Conservation (phyloP, 2,888 invertebrate genomes). For the Leptinotarsa juncta region DNA sequence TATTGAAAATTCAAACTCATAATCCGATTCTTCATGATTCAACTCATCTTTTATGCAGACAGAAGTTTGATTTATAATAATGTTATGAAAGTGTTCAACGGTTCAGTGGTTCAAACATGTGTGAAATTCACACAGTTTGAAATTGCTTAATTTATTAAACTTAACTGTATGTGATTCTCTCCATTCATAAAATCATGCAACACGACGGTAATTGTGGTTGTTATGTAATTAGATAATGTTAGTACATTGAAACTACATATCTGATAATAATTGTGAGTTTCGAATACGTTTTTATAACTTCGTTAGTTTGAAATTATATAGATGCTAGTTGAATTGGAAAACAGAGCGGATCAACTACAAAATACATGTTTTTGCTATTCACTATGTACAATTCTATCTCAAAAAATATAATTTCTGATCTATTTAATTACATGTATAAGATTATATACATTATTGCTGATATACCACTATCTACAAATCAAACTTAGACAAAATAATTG, state of each 20-base stretch:
- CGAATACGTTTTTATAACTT: background rate
- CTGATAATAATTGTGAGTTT: background rate
- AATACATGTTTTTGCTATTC: too few relatives aligned
- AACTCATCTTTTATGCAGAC: background rate
- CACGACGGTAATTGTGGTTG: background rate
- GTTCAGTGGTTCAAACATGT: background rate
- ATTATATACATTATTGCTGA: too few relatives aligned
- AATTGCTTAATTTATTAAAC: background rate
- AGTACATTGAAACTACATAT: background rate
- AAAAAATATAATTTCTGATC: too few relatives aligned
- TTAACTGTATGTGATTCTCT: background rate
- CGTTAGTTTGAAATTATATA: background rate
- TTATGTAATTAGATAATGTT: background rate
- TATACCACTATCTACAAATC: too few relatives aligned
- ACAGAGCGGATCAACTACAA: background rate
- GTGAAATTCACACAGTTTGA: background rate
- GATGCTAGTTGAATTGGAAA: background rate
- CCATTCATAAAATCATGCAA: slow-evolving; percentile 2
- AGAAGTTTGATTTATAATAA: background rate
- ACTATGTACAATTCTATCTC: too few relatives aligned
- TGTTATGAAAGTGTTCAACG: background rate
- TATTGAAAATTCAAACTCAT: background rate
- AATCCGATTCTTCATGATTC: background rate
- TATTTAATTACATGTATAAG: too few relatives aligned
- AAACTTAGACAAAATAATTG: too few relatives aligned